Evolutionary conservation across 1,140 invertebrate species (phyloP), one percentile per base, ranked within the genome.

Genomic region (Calycopis cecrops): DNA sequence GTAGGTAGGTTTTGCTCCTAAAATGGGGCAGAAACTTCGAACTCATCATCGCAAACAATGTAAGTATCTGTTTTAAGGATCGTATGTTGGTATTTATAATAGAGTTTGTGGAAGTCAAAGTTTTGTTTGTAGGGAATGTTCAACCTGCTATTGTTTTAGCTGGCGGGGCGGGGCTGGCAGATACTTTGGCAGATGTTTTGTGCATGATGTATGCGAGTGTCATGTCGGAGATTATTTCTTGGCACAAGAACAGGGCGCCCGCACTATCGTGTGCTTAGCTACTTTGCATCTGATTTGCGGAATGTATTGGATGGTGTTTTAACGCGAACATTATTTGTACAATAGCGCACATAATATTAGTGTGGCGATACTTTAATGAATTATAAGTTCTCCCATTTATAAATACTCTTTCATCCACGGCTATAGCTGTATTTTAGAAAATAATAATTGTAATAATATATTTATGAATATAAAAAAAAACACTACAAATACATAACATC

Each of bases 151-250:
- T 80, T 81, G 78, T 84, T 80, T 79, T 72, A 82, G 71, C 69
- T 72, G 80, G 71, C 69, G 60, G 59, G 38, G 57, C 60, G 67
- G 66, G 65, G 69, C 69, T 63, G 71, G 73, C 74, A 79, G 73
- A 74, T 75, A 79, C 66, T 80, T 83, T 82, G 76, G 79, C 79
- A 79, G 67, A 72, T 76, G 68, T 57, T 75, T 63, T 54, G 65
- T 69, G 55, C 69, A 80, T 83, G 79, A 85, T 79, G 74, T 83
- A 85, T 83, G 78, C 71, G 79, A 76, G 71, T 83, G 79, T 85
- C 79, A 78, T 69, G 66, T 73, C 70, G 68, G 73, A 83, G 78
- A 83, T 85, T 85, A 85, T 80, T 81, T 75, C 75, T 83, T 83
- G 79, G 82, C 82, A 82, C 68, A 69, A 76, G 65, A 63, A 77